Percentiles rank a stretch among this genome's conserved stretches.
phyloP scores from a whole-genome alignment of 1,140 invertebrate genomes.

The Scaptodrosophila lebanonensis region DNA sequence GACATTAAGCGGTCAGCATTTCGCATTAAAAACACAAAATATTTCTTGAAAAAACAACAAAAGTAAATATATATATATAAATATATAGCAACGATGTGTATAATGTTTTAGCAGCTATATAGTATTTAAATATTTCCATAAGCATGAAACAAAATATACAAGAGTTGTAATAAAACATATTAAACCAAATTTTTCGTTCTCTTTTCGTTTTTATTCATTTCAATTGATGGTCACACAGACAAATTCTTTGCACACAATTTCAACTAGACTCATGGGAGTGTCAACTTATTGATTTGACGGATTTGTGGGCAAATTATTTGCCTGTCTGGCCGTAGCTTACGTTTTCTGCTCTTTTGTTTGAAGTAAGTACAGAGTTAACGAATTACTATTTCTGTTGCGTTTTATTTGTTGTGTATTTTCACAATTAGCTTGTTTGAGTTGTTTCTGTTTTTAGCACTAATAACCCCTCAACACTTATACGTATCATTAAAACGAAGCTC shows the following conservation, averaged over 20 bases:
- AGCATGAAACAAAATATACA: slow-evolving; percentile 33
- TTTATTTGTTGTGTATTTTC: slow-evolving; percentile 9
- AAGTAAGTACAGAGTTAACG: too few species aligned
- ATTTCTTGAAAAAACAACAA: not conserved
- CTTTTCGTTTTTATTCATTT: slow-evolving; percentile 16
- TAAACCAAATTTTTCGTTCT: slow-evolving; percentile 33
- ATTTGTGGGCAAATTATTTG: too few species aligned
- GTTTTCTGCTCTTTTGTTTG: too few species aligned
- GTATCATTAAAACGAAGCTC: slow-evolving; percentile 74
- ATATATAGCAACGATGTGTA: slow-evolving; percentile 62
- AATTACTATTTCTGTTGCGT: slow-evolving; percentile 1
- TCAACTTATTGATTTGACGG: too few species aligned
- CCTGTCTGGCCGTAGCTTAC: too few species aligned
- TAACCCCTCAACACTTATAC: slow-evolving; percentile 66
- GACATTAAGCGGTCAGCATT: slow-evolving; percentile 10
- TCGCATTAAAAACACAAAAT: not conserved
- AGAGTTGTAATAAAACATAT: slow-evolving; percentile 60
- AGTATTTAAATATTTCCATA: slow-evolving; percentile 69
- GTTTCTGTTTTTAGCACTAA: slow-evolving; percentile 17
- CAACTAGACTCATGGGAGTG: too few species aligned
- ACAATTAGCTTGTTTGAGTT: not conserved
- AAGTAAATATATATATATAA: slow-evolving; percentile 24
- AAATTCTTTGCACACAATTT: too few species aligned
- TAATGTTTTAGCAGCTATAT: slow-evolving; percentile 71
- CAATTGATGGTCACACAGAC: too few species aligned